Evolutionary conservation across 2,797 vertebrate species (phyloP), one percentile per base, ranked within the genome.

Genomic region (Anniella stebbinsi): DNA sequence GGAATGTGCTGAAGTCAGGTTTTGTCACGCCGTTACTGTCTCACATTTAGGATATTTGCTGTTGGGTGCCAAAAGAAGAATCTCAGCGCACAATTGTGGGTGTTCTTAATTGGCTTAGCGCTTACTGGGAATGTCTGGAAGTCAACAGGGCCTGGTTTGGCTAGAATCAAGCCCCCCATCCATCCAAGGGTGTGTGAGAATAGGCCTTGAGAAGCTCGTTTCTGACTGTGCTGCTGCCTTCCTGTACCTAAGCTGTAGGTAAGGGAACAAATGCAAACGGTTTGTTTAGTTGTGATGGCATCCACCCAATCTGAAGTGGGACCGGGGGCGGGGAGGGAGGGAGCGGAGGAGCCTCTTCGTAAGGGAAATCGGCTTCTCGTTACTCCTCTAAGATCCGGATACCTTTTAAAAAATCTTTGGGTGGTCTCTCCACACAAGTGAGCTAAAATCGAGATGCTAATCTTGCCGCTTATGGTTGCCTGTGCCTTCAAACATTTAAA

Each of bases 371-470:
- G 21, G 36, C 77, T 76, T 77, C 80, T 76, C 80, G 1, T 87
- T 87, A 51, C 41, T 83, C 72, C 48, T 83, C 72, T 69, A 45
- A 69, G 70, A 93, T 88, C 66, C 51, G 86, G 88, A 87, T 81
- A 48, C 87, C 80, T 81, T 88, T 87, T 78, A 89, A 72, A 84
- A 77, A 78, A 63, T 63, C 28, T 72, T 92, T 92, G 90, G 90
- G 91, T 88, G 0, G 0, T 67, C 80, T 63, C 23, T 63, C 73
- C 70, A 87, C 70, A 36, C 91, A 82, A 63, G 72, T 18, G 78
- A 93, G 90, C 83, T 88, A 94, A 93, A 87, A 86, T 88, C 90
- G 76, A 33, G 72, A 76, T 91, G 63, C 72, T 90, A 87, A 87
- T 90, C 89, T 83, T 57, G 73, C 86, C 80, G 85, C 93, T 87